Base-by-base conservation (phyloP, 2,888 invertebrate genomes). In the Sinohyriopsis cumingii region DNA sequence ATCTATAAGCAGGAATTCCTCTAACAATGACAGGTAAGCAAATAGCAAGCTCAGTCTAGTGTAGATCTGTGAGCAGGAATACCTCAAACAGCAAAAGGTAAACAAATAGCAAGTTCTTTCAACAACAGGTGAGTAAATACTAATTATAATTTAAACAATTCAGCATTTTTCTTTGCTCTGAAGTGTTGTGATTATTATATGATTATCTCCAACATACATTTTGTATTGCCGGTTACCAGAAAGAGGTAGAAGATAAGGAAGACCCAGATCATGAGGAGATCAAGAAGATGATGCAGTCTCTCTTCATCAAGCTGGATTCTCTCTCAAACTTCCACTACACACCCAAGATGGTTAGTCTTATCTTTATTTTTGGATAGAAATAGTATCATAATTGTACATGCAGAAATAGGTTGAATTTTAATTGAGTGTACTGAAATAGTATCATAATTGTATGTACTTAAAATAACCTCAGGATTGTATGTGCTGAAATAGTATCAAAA, bases 261-360 rank as follows among this genome's bases (percentile, higher is more conserved):
- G 90, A 91, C 87, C 93, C 94, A 81, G 93, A 93, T 73, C 96
- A 97, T 85, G 93, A 92, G 72, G 94, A 95, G 89, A 95, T 99
- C 55, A 93, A 93, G 78, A 92, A 93, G 69, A 91, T 93, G 79
- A 95, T 98, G 94, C 91, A 92, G 19, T 91, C 92, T 0, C 88
- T 99, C 7, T 97, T 98, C 86, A 89, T 92, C 0, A 95, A 98
- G 89, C 91, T 99, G 59, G 97, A 99, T 91, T 95, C 98, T 0
- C 91, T 99, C 20, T 95, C 95, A 1, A 97, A 99, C 90, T 98
- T 95, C 90, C 96, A 98, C 90, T 99, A 95, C 86, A 97, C 97
- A 61, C 98, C 99, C 0, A 95, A 94, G 91, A 93, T 93, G 70
- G 93, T 93, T 89, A 89, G 86, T 63, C 53, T 15, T 5, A 24